phyloP scores from a whole-genome alignment of 1,140 invertebrate species.

The Platyscapa corneri region DNA sequence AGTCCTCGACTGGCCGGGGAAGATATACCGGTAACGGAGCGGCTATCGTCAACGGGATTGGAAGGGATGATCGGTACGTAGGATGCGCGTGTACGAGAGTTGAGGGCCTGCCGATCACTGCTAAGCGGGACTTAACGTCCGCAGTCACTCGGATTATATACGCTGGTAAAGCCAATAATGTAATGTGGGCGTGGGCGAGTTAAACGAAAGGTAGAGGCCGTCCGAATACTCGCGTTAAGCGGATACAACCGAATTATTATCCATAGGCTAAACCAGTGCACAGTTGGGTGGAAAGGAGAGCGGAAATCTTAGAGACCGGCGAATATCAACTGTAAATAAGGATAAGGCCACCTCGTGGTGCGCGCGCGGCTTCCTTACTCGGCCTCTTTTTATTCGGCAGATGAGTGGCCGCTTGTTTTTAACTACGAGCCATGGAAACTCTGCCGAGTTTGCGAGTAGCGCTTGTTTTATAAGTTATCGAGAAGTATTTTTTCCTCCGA shows the following conservation, averaged over 20 bases:
- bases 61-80: too few relatives aligned
- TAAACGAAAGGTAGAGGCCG: background rate
- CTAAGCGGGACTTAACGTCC: background rate
- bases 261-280: background rate
- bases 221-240: background rate
- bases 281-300: background rate
- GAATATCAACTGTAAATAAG: background rate
- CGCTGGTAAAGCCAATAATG: background rate
- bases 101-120: too few relatives aligned
- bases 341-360: too few relatives aligned
- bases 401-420: background rate
- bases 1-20: background rate
- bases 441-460: background rate
- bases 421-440: background rate
- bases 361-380: too few relatives aligned
- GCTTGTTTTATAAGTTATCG: background rate
- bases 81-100: too few relatives aligned
- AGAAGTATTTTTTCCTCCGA: background rate
- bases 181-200: background rate
- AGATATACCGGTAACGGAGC: too few relatives aligned
- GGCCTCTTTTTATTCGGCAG: background rate
- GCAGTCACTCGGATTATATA: background rate
- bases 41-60: too few relatives aligned
- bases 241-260: constrained; percentile 6
- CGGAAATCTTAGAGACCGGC: background rate